A percentile compares a stretch with the other conserved stretches of the same genome.
Conservation (phyloP, 2,797 vertebrate genomes). For the Sebastes wilsoni region DNA sequence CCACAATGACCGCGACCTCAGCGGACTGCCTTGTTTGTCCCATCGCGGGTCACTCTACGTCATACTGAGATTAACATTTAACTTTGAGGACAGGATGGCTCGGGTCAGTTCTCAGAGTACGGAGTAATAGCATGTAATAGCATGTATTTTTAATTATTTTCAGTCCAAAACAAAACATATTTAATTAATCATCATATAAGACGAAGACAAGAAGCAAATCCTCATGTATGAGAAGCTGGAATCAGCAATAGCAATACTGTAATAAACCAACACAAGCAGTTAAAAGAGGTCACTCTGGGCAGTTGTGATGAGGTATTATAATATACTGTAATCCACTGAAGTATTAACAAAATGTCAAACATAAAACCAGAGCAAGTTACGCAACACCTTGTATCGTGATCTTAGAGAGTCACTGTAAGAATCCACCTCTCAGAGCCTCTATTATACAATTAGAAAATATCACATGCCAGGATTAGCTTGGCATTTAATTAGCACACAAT, state of each 20-base stretch:
- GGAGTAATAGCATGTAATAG: no score
- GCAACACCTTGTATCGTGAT: neutral
- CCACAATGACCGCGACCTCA: constrained; percentile 56
- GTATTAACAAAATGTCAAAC: neutral
- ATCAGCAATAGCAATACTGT: no score
- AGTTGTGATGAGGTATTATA: neutral
- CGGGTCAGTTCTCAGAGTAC: neutral
- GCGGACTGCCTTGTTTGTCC: neutral
- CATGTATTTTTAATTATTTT: no score
- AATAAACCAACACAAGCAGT: no score
- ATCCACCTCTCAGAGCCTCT: neutral
- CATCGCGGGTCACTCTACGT: neutral
- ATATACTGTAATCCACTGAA: neutral
- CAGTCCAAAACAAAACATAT: no score
- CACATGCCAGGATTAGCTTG: neutral
- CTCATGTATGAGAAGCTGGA: no score
- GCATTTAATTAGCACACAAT: neutral
- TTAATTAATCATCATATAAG: no score
- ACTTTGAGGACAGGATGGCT: neutral
- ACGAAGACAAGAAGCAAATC: no score
- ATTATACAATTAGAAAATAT: neutral
- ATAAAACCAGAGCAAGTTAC: neutral
- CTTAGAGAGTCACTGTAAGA: neutral
- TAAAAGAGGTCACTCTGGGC: no score
- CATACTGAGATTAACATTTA: neutral